Conservation (phyloP, 2,888 invertebrate genomes). For the Euzetes globulus region DNA sequence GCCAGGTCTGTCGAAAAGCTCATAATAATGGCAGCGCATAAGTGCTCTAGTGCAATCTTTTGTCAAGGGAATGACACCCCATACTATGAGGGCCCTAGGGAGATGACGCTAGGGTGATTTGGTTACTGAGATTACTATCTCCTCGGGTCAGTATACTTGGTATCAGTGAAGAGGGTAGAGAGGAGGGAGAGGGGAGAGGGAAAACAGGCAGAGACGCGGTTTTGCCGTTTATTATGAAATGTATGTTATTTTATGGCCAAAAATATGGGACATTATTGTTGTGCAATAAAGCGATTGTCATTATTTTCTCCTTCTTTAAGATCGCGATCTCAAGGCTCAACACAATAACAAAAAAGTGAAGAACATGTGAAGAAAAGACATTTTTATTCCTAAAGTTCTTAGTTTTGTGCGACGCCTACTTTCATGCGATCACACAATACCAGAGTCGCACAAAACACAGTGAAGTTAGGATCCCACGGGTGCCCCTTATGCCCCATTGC, state of each 20-base stretch:
- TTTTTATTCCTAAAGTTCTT: constrained; percentile 8
- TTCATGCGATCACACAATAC: neutral
- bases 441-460: neutral
- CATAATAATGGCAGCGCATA: too few species aligned
- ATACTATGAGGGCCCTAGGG: too few species aligned
- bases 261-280: constrained; percentile 17
- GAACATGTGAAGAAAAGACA: constrained; percentile 8
- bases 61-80: too few species aligned
- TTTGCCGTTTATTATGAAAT: neutral
- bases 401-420: constrained; percentile 5
- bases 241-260: constrained; percentile 13
- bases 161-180: neutral
- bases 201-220: neutral
- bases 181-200: neutral
- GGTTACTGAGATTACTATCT: neutral
- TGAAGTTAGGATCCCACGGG: constrained; percentile 17
- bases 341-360: neutral
- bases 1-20: too few species aligned
- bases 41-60: too few species aligned
- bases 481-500: constrained; percentile 11
- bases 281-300: constrained; percentile 16
- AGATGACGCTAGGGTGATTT: neutral
- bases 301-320: neutral
- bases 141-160: too few species aligned
- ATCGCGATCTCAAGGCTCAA: neutral